These are phyloP conservation scores for Boloria euphrosyne DNA, from an alignment of 2,888 invertebrate species.

Conservation along the genomic window DNA sequence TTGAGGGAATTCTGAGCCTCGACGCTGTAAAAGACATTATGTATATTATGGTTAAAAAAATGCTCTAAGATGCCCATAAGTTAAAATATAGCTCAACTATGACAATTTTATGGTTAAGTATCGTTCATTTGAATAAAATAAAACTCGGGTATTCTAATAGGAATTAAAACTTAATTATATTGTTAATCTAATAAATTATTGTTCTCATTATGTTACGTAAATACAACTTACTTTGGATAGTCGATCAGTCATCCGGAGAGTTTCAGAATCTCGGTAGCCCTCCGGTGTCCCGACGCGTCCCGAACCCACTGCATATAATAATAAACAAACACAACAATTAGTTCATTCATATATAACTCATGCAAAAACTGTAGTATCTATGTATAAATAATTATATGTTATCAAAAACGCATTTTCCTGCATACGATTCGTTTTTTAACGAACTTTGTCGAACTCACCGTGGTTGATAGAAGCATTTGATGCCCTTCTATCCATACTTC, in stretches of 20 bases:
- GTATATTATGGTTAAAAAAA: not conserved
- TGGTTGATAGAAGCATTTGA: conserved; percentile 76
- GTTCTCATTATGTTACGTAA: not conserved
- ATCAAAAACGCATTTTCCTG: not conserved
- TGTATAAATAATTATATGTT: too few species aligned
- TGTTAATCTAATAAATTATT: too few species aligned
- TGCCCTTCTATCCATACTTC: conserved; percentile 71
- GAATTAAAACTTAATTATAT: too few species aligned
- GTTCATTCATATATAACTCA: too few species aligned
- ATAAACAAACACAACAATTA: not conserved
- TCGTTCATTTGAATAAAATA: too few species aligned
- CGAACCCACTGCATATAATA: conserved; percentile 51
- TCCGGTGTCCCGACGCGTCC: conserved; percentile 70
- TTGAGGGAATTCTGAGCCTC: conserved; percentile 75
- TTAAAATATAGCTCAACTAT: too few species aligned
- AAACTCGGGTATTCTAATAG: too few species aligned
- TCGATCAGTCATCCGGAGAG: conserved; percentile 69
- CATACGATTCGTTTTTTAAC: not conserved
- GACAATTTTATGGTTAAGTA: too few species aligned
- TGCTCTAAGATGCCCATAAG: too few species aligned
- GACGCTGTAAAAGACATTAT: conserved; percentile 54
- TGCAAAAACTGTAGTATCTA: too few species aligned
- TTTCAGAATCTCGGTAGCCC: conserved; percentile 75
- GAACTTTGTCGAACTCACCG: conserved; percentile 51
- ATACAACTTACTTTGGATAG: conserved; percentile 60